A percentile compares a stretch with the other conserved stretches of the same genome.
These are phyloP conservation scores for Cephus runcator DNA, from an alignment of 2,888 invertebrate species.

Conservation along the genomic window DNA sequence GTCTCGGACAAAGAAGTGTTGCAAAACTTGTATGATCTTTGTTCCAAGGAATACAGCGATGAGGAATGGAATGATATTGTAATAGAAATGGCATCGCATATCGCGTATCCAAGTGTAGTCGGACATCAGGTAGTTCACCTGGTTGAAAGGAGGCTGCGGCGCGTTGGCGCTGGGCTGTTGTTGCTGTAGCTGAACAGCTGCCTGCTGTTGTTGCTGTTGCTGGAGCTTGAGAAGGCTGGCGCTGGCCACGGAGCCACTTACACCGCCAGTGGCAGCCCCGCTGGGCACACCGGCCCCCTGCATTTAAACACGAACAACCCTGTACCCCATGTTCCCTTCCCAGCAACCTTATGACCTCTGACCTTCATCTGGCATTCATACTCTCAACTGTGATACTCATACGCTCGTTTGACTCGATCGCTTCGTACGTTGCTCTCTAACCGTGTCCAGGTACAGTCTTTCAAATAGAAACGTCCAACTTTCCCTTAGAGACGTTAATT, in stretches of 20 bases:
- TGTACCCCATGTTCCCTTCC: slow-evolving; percentile 45
- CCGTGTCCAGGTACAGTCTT: slow-evolving; percentile 25
- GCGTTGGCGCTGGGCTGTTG: slow-evolving; percentile 60
- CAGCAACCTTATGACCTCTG: slow-evolving; percentile 24
- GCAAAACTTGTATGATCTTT: background rate
- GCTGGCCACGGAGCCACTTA: slow-evolving; percentile 62
- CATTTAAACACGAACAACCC: slow-evolving; percentile 52
- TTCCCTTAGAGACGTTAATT: no score
- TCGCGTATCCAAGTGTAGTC: slow-evolving; percentile 1
- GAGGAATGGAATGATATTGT: background rate
- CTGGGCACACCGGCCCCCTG: slow-evolving; percentile 63
- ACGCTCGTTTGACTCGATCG: slow-evolving; percentile 16
- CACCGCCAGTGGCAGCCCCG: slow-evolving; percentile 56
- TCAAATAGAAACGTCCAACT: slow-evolving; percentile 7
- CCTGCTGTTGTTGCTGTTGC: slow-evolving; percentile 57
- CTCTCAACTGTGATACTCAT: slow-evolving; percentile 2
- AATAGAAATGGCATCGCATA: background rate
- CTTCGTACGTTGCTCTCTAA: slow-evolving; percentile 3
- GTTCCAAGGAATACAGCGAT: background rate
- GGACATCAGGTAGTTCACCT: slow-evolving; percentile 57
- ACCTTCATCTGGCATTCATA: slow-evolving; percentile 10
- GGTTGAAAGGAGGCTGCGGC: slow-evolving; percentile 62
- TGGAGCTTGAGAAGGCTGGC: slow-evolving; percentile 63
- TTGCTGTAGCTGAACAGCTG: slow-evolving; percentile 55
- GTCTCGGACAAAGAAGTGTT: background rate